phyloP scores from a whole-genome alignment of 2,113 vertebrate species.

The Elephantulus edwardii region DNA sequence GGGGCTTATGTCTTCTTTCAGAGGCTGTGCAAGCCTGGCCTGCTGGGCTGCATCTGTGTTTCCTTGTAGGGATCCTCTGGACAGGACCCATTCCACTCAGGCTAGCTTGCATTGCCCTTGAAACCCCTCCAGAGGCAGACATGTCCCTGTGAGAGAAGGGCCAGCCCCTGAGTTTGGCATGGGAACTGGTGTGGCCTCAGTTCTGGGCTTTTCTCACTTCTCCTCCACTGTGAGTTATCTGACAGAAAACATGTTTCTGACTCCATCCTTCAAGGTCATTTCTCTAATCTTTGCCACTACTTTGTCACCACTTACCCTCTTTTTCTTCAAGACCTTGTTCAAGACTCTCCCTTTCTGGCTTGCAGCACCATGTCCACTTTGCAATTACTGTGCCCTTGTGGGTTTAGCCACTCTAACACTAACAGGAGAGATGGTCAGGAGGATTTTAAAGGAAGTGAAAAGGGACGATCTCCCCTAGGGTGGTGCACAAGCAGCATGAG shows the following conservation, averaged over 20 bases:
- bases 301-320: neutral
- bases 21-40: neutral
- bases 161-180: neutral
- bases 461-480: neutral
- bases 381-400: neutral
- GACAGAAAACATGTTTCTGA: fast-evolving
- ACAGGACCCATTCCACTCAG: neutral
- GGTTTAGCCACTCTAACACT: neutral
- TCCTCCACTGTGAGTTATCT: too few relatives aligned
- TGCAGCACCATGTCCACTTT: neutral
- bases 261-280: too few relatives aligned
- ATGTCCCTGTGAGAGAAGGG: neutral
- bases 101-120: neutral
- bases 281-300: too few relatives aligned
- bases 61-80: neutral
- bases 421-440: neutral
- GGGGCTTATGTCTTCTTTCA: neutral
- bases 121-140: neutral
- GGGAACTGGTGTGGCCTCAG: fast-evolving
- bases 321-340: constrained; percentile 6
- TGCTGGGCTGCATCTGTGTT: neutral
- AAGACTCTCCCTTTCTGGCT: neutral
- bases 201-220: neutral
- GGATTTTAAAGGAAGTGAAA: constrained; percentile 25
- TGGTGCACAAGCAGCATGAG: neutral